Evolutionary conservation across 2,888 invertebrate species (phyloP).

Genomic region (Cryptocephalus primarius): DNA sequence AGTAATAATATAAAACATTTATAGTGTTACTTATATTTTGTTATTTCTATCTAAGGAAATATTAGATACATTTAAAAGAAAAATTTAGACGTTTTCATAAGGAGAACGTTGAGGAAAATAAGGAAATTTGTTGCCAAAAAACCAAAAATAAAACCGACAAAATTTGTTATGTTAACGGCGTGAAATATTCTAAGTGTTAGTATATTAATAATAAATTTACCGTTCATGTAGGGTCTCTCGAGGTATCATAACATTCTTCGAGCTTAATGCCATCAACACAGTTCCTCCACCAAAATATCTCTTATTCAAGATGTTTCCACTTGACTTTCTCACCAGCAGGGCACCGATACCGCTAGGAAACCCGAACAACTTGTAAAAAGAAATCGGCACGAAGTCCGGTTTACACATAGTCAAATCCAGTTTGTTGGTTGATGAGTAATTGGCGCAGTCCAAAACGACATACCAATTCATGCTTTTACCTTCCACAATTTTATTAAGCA

Average conservation of each 20-base stretch:
- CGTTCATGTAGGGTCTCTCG: conserved; percentile 58
- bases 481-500: conserved; percentile 36
- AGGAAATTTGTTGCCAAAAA: too few relatives aligned
- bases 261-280: conserved; percentile 71
- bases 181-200: too few relatives aligned
- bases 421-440: conserved; percentile 63
- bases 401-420: conserved; percentile 60
- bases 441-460: conserved; percentile 78
- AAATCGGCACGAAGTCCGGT: conserved; percentile 85
- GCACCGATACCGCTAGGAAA: conserved; percentile 94
- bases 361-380: conserved; percentile 96
- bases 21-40: too few relatives aligned
- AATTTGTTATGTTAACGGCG: too few relatives aligned
- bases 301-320: conserved; percentile 50
- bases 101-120: too few relatives aligned
- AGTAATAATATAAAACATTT: too few relatives aligned
- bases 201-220: too few relatives aligned
- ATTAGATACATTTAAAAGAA: too few relatives aligned
- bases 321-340: conserved; percentile 61
- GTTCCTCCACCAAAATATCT: conserved; percentile 91
- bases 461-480: conserved; percentile 46
- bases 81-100: too few relatives aligned
- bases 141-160: too few relatives aligned
- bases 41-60: too few relatives aligned
- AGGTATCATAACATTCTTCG: conserved; percentile 59